Base-by-base conservation (phyloP, 2,113 vertebrate species). In the Grallaria varia region DNA sequence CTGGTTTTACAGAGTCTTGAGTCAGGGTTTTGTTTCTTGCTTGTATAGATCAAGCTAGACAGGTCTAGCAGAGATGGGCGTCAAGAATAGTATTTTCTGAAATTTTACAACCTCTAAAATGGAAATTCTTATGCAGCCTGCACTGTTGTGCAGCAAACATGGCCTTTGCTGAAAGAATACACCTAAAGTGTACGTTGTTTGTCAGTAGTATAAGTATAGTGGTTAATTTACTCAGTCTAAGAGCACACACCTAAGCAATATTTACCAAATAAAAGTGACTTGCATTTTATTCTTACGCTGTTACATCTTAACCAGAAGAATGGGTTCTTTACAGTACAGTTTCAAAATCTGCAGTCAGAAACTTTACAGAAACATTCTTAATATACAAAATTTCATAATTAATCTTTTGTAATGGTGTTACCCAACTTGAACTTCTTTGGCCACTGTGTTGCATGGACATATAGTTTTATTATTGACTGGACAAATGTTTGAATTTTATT, bases 401-500 rank as follows among this genome's bases (percentile, higher is more conserved):
- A 93, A 69, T 88, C 19, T 89, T 90, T 79, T 73, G 15, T 93
- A 90, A 83, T 64, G 33, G 4, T 40, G 28, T 45, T 86, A 62
- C 22, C 22, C 22, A 93, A 91, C 91, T 50, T 88, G 11, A 91
- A 82, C 92, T 89, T 59, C 45, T 91, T 92, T 89, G 50, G 40
- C 39, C 64, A 10, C 27, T 74, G 13, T 45, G 37, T 79, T 84
- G 37, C 23, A 58, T 39, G 22, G 76, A 52, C 23, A 37, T 42
- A 19, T 2, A n/a, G 12, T 88, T 95, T 87, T 69, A 66, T 87
- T 87, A 39, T 94, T 94, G 16, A 28, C 19, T 63, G 50, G n/a
- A 42, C 30, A 78, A 25, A 67, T 68, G 50, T 45, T 69, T 73
- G 39, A 83, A 78, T 96, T 95, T 92, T 95, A 90, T 93, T 82